phyloP scores from a whole-genome alignment of 2,888 invertebrate genomes.

The Nesidiocoris tenuis region DNA sequence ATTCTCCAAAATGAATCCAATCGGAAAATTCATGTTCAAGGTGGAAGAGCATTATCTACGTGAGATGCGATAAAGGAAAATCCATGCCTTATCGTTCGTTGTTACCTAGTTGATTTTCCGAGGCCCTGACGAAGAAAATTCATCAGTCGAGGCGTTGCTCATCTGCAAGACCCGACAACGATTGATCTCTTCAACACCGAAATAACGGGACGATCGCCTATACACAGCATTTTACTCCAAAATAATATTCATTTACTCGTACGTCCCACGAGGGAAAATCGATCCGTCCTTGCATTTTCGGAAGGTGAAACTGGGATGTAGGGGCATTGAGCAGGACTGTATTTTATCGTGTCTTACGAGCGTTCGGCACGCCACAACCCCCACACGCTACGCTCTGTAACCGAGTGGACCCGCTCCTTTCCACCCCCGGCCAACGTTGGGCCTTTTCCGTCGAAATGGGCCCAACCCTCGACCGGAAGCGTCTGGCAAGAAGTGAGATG shows the following conservation, averaged over 20 bases:
- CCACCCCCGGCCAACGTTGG: not conserved
- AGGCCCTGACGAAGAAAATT: too few species aligned
- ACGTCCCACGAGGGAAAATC: not conserved
- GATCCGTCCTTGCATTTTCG: not conserved
- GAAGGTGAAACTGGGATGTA: not conserved
- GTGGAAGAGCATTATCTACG: too few species aligned
- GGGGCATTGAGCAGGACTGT: not conserved
- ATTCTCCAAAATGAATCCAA: too few species aligned
- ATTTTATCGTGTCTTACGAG: not conserved
- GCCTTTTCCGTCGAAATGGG: not conserved
- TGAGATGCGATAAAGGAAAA: too few species aligned
- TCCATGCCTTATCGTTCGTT: too few species aligned
- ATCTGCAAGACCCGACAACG: too few species aligned
- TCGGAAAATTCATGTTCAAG: too few species aligned
- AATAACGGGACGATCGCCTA: too few species aligned
- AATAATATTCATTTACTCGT: not conserved
- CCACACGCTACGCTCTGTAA: not conserved
- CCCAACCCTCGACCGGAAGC: slow-evolving; percentile 7
- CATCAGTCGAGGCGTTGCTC: too few species aligned
- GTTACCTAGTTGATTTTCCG: too few species aligned
- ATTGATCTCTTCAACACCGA: too few species aligned
- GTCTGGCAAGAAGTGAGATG: slow-evolving; percentile 11
- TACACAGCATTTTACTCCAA: not conserved
- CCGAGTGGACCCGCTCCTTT: not conserved
- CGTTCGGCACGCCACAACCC: not conserved